phyloP scores from a whole-genome alignment of 2,888 invertebrate genomes.

The Scrobipalpa costella region DNA sequence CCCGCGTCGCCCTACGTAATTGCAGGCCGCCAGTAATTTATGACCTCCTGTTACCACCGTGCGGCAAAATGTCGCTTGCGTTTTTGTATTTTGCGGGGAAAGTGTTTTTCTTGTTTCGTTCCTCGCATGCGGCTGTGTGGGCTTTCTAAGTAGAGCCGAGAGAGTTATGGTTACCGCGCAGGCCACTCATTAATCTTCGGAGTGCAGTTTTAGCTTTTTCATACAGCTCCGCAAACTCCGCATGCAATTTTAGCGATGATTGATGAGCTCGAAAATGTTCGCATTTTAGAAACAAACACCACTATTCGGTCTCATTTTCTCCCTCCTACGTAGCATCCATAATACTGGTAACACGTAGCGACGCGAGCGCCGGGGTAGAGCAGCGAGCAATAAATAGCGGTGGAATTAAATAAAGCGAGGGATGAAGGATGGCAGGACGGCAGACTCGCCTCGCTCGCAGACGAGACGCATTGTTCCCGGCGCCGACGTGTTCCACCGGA shows the following conservation, averaged over 20 bases:
- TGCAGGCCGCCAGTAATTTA: constrained; percentile 55
- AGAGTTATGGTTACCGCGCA: constrained; percentile 13
- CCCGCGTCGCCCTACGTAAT: constrained; percentile 28
- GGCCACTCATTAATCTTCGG: constrained; percentile 18
- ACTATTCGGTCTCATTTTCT: constrained; percentile 1
- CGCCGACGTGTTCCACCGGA: constrained; percentile 32
- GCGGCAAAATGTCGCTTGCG: constrained; percentile 53
- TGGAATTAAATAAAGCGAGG: constrained; percentile 41
- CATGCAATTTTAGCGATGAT: constrained; percentile 14
- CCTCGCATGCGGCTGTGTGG: constrained; percentile 19
- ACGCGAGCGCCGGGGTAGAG: constrained; percentile 8
- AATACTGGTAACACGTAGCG: constrained; percentile 14
- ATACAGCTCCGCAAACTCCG: not conserved
- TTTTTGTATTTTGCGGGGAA: constrained; percentile 27
- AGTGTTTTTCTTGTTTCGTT: constrained; percentile 28
- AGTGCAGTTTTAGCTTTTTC: constrained; percentile 18
- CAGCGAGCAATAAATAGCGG: constrained; percentile 38
- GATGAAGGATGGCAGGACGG: constrained; percentile 31
- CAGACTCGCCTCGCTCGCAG: constrained; percentile 33
- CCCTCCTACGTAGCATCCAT: not conserved
- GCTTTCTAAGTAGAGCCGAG: constrained; percentile 21
- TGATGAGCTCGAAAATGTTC: constrained; percentile 15
- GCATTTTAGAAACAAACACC: constrained; percentile 17
- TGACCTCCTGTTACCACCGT: constrained; percentile 59
- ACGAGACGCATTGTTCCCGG: constrained; percentile 44